Evolutionary conservation across 2,113 vertebrate genomes (phyloP).

Genomic region (Glaucidium brasilianum): DNA sequence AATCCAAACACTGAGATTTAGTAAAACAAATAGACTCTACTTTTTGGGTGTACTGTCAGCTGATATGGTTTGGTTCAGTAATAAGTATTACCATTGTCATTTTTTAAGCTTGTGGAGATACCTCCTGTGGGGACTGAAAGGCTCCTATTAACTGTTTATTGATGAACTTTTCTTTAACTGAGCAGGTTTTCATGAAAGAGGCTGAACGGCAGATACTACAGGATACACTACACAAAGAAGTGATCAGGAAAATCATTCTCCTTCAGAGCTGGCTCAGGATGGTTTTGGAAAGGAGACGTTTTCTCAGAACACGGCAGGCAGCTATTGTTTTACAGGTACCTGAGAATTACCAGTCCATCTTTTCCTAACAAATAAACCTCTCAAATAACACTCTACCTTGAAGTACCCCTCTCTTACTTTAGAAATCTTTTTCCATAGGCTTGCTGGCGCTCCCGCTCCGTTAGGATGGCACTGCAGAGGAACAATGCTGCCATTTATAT

Average conservation of each 20-base stretch:
- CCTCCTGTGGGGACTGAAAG: not conserved
- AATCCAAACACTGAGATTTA: not conserved
- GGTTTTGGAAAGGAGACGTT: slow-evolving; percentile 83
- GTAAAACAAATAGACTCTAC: not conserved
- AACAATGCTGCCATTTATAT: slow-evolving; percentile 73
- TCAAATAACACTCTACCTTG: not conserved
- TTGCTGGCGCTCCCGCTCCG: slow-evolving; percentile 77
- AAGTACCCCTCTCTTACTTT: not conserved
- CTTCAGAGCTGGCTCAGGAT: slow-evolving; percentile 91
- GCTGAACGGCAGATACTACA: slow-evolving; percentile 87
- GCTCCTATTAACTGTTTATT: not conserved
- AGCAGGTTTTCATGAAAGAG: slow-evolving; percentile 96
- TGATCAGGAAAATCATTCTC: slow-evolving; percentile 90
- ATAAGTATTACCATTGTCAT: not conserved
- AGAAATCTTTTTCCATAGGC: slow-evolving; percentile 37
- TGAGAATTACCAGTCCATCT: not conserved
- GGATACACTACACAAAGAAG: slow-evolving; percentile 91
- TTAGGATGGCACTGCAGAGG: slow-evolving; percentile 45
- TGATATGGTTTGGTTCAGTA: not conserved
- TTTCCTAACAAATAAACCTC: not conserved
- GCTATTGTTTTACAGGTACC: slow-evolving; percentile 86
- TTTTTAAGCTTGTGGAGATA: not conserved
- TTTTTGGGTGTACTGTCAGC: not conserved
- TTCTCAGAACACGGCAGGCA: slow-evolving; percentile 79
- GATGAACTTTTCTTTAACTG: not conserved